Evolutionary conservation across 2,113 vertebrate species (phyloP), one percentile per base, ranked within the genome.

Genomic region (Taurulus bubalis): DNA sequence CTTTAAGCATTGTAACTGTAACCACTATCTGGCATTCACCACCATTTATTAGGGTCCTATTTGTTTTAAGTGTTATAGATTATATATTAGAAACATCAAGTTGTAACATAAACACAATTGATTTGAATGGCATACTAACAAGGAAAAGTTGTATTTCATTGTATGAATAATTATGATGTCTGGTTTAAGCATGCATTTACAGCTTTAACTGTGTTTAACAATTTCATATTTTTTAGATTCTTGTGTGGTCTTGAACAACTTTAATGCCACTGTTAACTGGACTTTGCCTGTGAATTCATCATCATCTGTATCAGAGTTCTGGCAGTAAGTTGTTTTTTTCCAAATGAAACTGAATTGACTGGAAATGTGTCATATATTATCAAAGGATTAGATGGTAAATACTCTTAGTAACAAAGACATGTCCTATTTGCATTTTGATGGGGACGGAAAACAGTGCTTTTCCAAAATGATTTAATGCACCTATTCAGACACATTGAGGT

Each of bases 301-400:
- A 1, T 97, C 96, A 0, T 94, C 97, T 3, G 91, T 97, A 86
- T 84, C 94, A 82, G 97, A 98, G 84, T 98, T 97, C 93, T 98
- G 97, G 97, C 96, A 96, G 97, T 98, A 96, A 28, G 97, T 97
- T 67, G n/a, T 78, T 64, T 80, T 60, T 42, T 20, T 47, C 22
- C 9, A 55, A 71, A 20, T 53, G 8, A 51, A 2, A 59, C 10
- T 42, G 28, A 28, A 30, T 38, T 65, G 8, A 58, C 30, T 45
- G 10, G 6, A 26, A 38, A 36, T 60, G 3, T 24, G 20, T 30
- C 7, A n/a, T 1, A 65, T 9, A 59, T 36, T 67, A n/a, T 38
- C 16, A 28, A 18, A 56, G 24, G 6, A n/a, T 32, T 22, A 70
- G 3, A 22, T 53, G 59, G 30, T 8, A 4, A 56, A 56, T 40